These are phyloP conservation scores for Cancer borealis DNA, from an alignment of 2,888 invertebrate species.

Conservation along the genomic window DNA sequence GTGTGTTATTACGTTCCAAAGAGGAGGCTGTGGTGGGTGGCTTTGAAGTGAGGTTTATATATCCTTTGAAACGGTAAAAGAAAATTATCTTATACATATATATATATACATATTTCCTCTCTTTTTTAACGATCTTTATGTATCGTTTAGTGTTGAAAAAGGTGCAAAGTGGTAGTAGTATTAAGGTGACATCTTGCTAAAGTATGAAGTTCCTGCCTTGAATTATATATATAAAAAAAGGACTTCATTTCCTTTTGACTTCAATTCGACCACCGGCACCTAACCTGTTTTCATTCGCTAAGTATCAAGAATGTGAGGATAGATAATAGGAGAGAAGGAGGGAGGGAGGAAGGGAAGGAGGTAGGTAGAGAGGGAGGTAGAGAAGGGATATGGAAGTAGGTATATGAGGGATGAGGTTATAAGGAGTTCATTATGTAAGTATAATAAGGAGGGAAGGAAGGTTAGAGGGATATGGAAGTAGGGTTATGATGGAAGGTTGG, in stretches of 20 bases:
- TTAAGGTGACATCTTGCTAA: background rate
- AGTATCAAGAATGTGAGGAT: background rate
- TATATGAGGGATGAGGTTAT: background rate
- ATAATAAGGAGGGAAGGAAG: background rate
- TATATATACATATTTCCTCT: no score
- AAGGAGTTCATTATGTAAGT: background rate
- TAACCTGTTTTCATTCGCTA: background rate
- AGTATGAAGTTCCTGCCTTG: background rate
- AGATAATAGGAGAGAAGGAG: background rate
- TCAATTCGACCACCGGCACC: background rate
- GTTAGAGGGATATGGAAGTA: background rate
- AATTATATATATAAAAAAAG: background rate
- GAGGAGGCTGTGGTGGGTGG: background rate
- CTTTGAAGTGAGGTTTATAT: background rate
- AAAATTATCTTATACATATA: no score
- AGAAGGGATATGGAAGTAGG: background rate
- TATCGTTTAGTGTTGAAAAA: no score
- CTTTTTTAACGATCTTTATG: no score
- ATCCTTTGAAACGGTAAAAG: no score
- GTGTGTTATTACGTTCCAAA: constrained; percentile 1
- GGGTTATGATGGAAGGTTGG: background rate
- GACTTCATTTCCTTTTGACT: background rate
- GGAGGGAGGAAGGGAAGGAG: background rate
- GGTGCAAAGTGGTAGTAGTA: no score
- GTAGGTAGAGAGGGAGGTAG: background rate